phyloP scores from a whole-genome alignment of 2,888 invertebrate genomes.

The Melanophora roralis region DNA sequence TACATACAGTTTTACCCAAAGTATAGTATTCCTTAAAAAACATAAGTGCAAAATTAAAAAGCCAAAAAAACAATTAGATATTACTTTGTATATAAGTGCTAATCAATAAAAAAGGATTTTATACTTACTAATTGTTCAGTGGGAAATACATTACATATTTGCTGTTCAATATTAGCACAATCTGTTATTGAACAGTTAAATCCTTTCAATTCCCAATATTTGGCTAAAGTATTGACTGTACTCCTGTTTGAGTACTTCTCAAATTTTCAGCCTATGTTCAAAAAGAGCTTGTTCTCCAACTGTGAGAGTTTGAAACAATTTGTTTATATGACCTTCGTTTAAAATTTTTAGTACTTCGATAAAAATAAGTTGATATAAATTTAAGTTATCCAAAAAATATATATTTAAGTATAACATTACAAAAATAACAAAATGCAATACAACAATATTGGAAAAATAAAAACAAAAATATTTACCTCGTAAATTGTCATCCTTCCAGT shows the following conservation, averaged over 20 bases:
- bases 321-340: neutral
- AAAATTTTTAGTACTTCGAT: neutral
- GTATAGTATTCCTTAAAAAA: too few relatives aligned
- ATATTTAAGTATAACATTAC: too few relatives aligned
- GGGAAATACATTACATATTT: neutral
- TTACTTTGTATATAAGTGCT: too few relatives aligned
- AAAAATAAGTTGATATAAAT: neutral
- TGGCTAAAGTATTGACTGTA: neutral
- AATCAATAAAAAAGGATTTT: too few relatives aligned
- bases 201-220: conserved; percentile 1
- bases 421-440: too few relatives aligned
- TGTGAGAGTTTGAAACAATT: neutral
- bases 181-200: conserved; percentile 10
- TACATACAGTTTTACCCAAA: neutral
- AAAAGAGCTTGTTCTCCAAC: too few relatives aligned
- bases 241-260: too few relatives aligned
- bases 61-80: neutral
- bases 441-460: too few relatives aligned
- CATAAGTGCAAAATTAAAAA: too few relatives aligned
- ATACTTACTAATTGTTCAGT: too few relatives aligned
- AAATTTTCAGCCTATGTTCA: neutral
- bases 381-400: too few relatives aligned
- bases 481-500: neutral
- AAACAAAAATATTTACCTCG: too few relatives aligned
- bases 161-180: conserved; percentile 1